phyloP scores from a whole-genome alignment of 2,797 vertebrate species.

The Orestias chungarensis region DNA sequence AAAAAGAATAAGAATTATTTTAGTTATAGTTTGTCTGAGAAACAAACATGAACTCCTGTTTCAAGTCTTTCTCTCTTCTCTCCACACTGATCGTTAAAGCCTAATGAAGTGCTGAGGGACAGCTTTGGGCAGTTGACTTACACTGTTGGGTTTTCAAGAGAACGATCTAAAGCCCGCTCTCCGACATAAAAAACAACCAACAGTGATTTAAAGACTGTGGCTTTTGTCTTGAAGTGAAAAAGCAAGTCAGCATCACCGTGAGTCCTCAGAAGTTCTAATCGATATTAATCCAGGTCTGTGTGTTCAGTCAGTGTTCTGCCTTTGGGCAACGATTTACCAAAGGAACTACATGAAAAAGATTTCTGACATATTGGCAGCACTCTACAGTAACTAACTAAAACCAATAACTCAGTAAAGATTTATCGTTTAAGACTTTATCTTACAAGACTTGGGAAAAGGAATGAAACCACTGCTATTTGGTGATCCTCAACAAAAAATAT shows the following conservation, averaged over 20 bases:
- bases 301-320: constrained; percentile 21
- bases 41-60: background rate
- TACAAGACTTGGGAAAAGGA: background rate
- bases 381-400: background rate
- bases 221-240: constrained; percentile 49
- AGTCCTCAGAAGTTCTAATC: constrained; percentile 51
- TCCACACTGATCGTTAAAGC: constrained; percentile 22
- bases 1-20: background rate
- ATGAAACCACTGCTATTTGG: background rate
- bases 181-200: constrained; percentile 41
- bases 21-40: background rate
- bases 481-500: too few species aligned
- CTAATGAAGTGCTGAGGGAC: constrained; percentile 54
- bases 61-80: constrained; percentile 29
- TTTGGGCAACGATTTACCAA: constrained; percentile 15
- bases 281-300: constrained; percentile 28
- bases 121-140: constrained; percentile 40
- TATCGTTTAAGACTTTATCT: background rate
- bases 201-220: constrained; percentile 51
- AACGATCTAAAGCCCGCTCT: constrained; percentile 51
- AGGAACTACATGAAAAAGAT: constrained; percentile 19
- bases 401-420: background rate
- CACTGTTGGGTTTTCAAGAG: constrained; percentile 36
- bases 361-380: background rate
- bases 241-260: constrained; percentile 45